A percentile compares a stretch with the other conserved stretches of the same genome.
phyloP scores from a whole-genome alignment of 1,140 invertebrate species.

The Pantala flavescens region DNA sequence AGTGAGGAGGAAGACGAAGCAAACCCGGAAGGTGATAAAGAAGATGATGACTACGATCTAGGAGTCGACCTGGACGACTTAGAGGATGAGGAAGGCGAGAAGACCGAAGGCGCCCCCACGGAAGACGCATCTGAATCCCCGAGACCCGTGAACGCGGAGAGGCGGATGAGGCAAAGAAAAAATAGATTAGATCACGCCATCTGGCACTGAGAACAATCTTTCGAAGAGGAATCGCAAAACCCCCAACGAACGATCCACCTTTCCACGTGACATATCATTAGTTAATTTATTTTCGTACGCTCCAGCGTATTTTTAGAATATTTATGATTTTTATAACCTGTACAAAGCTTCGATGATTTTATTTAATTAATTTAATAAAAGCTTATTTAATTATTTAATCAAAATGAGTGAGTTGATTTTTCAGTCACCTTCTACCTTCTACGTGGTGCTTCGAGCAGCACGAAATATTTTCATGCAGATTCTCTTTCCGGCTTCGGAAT shows the following conservation, averaged over 20 bases:
- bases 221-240: background rate
- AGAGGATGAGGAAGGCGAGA: background rate
- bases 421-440: too few relatives aligned
- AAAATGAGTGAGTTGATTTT: too few relatives aligned
- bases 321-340: background rate
- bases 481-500: too few relatives aligned
- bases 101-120: background rate
- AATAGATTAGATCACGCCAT: background rate
- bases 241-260: background rate
- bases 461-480: too few relatives aligned
- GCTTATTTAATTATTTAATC: too few relatives aligned
- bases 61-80: background rate
- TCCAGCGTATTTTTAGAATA: background rate
- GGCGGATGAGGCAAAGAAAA: background rate
- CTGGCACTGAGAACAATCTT: background rate
- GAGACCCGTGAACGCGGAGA: background rate
- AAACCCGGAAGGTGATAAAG: background rate
- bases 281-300: background rate
- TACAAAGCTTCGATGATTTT: too few relatives aligned
- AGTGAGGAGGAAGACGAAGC: conserved; percentile 17
- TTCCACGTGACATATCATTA: background rate
- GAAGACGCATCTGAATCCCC: background rate
- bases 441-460: too few relatives aligned
- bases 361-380: too few relatives aligned
- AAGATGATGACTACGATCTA: background rate